These are phyloP conservation scores for Macroramphosus scolopax DNA, from an alignment of 2,797 vertebrate genomes.

Conservation along the genomic window DNA sequence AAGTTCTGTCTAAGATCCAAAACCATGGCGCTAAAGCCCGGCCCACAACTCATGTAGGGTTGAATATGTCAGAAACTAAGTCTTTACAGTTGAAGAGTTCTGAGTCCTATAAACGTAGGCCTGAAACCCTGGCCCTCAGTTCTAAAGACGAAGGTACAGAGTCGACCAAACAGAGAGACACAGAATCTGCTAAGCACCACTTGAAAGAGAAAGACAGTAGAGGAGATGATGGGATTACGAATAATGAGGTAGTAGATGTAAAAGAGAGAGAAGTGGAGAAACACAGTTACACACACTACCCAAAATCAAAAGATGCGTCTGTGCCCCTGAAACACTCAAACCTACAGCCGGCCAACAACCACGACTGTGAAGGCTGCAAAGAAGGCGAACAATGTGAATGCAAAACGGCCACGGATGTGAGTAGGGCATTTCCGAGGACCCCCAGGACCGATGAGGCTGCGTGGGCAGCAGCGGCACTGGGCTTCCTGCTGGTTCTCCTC, in stretches of 20 bases:
- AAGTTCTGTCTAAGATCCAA: slow-evolving; percentile 7
- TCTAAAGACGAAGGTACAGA: slow-evolving; percentile 8
- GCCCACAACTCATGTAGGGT: not conserved
- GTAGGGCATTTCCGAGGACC: slow-evolving; percentile 50
- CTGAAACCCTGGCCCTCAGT: not conserved
- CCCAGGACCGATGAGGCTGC: slow-evolving; percentile 83
- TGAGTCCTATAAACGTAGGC: slow-evolving; percentile 1
- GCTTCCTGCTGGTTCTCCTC: slow-evolving; percentile 85
- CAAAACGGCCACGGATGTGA: not conserved
- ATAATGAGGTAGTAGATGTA: slow-evolving; percentile 32
- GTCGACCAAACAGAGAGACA: slow-evolving; percentile 1
- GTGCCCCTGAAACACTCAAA: not conserved
- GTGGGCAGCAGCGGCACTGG: slow-evolving; percentile 88
- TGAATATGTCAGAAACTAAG: slow-evolving; percentile 1
- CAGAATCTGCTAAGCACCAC: slow-evolving; percentile 6
- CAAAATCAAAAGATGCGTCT: slow-evolving; percentile 1
- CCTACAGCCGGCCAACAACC: not conserved
- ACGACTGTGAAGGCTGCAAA: slow-evolving; percentile 31
- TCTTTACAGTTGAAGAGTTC: not conserved
- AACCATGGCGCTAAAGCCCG: slow-evolving; percentile 2
- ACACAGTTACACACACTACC: slow-evolving; percentile 4
- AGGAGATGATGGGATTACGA: not conserved
- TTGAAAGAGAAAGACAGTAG: slow-evolving; percentile 18
- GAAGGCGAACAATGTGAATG: slow-evolving; percentile 40
- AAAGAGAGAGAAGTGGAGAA: slow-evolving; percentile 51